A percentile compares a stretch with the other conserved stretches of the same genome.
phyloP scores from a whole-genome alignment of 92 coral and sea anemone species.

The Nematostella vectensis region DNA sequence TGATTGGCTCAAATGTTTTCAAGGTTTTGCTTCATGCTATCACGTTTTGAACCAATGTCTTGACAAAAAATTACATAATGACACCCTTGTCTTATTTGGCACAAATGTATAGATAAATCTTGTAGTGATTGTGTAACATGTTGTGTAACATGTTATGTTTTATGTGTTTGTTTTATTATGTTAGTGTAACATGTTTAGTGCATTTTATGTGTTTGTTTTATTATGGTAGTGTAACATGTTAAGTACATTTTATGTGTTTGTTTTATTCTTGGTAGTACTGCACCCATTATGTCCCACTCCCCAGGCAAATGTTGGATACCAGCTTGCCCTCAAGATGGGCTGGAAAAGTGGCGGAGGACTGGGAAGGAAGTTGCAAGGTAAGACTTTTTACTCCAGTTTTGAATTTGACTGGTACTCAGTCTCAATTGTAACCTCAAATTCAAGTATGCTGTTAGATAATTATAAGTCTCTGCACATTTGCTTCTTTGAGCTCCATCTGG shows the following conservation, averaged over 20 bases:
- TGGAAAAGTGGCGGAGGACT: conserved; percentile 92
- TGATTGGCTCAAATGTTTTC: too few relatives aligned
- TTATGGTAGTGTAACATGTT: neutral
- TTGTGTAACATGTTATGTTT: neutral
- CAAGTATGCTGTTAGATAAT: too few relatives aligned
- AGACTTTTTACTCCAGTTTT: neutral
- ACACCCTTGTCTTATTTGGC: too few relatives aligned
- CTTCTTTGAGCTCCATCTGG: too few relatives aligned
- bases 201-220: neutral
- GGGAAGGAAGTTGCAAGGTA: conserved; percentile 90
- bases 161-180: neutral
- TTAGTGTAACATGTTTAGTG: too few relatives aligned
- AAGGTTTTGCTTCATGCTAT: too few relatives aligned
- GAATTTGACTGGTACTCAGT: neutral
- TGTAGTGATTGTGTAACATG: conserved; percentile 1
- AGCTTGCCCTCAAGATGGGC: conserved; percentile 87
- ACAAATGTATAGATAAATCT: too few relatives aligned
- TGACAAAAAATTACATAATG: too few relatives aligned
- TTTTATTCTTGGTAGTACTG: conserved; percentile 92
- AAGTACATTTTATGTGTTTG: conserved; percentile 17
- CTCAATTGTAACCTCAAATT: neutral
- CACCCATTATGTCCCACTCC: conserved; percentile 87
- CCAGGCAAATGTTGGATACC: conserved; percentile 98
- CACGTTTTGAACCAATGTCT: too few relatives aligned
- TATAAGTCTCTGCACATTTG: too few relatives aligned